These are phyloP conservation scores for Hydrochoerus hydrochaeris DNA, from an alignment of 2,113 vertebrate species.

Conservation along the genomic window DNA sequence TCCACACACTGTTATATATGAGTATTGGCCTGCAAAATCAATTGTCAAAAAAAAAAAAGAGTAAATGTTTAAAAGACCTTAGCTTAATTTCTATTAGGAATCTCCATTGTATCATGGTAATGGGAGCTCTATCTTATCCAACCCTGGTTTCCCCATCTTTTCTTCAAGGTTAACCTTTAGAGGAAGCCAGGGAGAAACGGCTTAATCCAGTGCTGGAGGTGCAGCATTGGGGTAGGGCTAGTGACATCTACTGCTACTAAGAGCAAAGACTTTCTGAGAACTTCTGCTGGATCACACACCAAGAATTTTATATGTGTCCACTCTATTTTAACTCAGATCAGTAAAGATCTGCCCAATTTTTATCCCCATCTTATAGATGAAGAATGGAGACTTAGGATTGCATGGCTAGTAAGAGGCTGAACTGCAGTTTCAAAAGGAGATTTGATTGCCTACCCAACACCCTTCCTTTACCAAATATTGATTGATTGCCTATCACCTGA, in stretches of 20 bases:
- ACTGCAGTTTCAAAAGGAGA: not conserved
- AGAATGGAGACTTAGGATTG: not conserved
- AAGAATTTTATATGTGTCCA: not conserved
- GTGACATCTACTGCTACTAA: not conserved
- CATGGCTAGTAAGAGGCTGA: not conserved
- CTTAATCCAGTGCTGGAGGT: not conserved
- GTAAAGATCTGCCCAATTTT: not conserved
- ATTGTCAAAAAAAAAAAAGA: conserved; percentile 1
- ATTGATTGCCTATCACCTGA: not conserved
- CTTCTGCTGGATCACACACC: not conserved
- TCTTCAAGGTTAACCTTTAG: not conserved
- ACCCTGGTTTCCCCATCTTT: not conserved
- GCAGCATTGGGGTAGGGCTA: not conserved
- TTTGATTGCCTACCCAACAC: not conserved
- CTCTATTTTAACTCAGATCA: not conserved
- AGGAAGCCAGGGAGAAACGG: not conserved
- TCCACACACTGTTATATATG: not conserved
- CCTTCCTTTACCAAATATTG: not conserved
- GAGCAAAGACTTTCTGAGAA: not conserved
- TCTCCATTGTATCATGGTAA: not conserved
- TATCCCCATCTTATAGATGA: not conserved
- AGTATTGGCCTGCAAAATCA: not conserved
- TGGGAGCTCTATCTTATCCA: not conserved
- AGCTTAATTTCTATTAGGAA: not conserved
- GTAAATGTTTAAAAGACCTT: not conserved